phyloP scores from a whole-genome alignment of 92 coral and sea anemone species.

The Epizoanthus stellaris region DNA sequence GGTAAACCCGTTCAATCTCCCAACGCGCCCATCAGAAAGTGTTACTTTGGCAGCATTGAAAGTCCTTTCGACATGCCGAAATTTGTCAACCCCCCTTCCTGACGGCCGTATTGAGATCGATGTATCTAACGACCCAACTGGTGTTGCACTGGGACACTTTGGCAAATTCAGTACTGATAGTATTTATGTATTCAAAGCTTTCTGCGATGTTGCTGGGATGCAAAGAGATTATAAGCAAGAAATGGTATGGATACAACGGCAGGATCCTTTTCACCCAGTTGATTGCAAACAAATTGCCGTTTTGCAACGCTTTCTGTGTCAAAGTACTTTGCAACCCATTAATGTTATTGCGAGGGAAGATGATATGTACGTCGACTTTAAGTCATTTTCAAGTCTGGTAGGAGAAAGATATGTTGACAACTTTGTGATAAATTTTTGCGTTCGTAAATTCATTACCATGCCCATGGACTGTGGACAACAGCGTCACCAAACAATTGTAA shows the following conservation, averaged over 20 bases:
- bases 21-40: constrained; percentile 23
- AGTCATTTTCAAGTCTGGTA: constrained; percentile 5
- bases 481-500: neutral
- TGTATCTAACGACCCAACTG: constrained; percentile 15
- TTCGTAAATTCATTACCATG: constrained; percentile 6
- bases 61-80: constrained; percentile 1
- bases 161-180: neutral
- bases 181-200: neutral
- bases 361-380: constrained; percentile 17
- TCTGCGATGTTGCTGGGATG: constrained; percentile 28
- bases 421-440: neutral
- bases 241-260: constrained; percentile 13
- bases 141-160: constrained; percentile 10
- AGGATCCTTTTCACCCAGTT: neutral
- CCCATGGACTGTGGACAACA: neutral
- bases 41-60: constrained; percentile 14
- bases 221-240: constrained; percentile 2
- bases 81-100: neutral
- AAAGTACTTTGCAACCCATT: constrained; percentile 1
- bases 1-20: constrained; percentile 19
- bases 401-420: constrained; percentile 30
- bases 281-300: neutral
- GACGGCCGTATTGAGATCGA: constrained; percentile 18
- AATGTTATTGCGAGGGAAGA: neutral
- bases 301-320: neutral